phyloP scores from a whole-genome alignment of 2,797 vertebrate genomes.

The Acanthurus lineatus region DNA sequence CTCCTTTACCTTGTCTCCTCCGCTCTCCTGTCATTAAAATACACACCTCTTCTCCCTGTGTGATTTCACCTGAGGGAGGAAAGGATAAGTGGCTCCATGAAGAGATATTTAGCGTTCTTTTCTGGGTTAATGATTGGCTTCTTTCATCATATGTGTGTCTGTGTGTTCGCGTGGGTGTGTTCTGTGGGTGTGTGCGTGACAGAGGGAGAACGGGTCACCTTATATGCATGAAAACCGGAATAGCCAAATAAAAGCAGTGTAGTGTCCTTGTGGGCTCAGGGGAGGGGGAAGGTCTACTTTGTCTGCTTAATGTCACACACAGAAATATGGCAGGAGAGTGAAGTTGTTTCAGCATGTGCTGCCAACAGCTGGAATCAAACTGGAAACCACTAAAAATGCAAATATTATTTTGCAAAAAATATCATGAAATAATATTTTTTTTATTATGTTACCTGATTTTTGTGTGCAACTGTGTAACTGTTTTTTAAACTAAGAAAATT shows the following conservation, averaged over 20 bases:
- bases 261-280: conserved; percentile 43
- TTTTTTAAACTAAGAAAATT: background rate
- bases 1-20: background rate
- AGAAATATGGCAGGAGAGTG: conserved; percentile 3
- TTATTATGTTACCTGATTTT: background rate
- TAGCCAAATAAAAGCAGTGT: conserved; percentile 43
- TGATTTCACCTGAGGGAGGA: conserved; percentile 3
- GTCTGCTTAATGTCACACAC: conserved; percentile 19
- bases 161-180: background rate
- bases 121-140: conserved; percentile 56
- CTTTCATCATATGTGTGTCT: conserved; percentile 15
- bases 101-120: conserved; percentile 20
- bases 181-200: background rate
- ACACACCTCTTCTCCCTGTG: background rate
- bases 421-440: background rate
- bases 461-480: background rate
- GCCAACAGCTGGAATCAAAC: background rate
- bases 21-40: background rate
- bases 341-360: background rate
- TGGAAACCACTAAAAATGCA: background rate
- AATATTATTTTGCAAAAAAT: background rate
- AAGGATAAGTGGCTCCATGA: conserved; percentile 1
- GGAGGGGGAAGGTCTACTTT: conserved; percentile 33
- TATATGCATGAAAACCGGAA: conserved; percentile 27
- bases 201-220: background rate